Evolutionary conservation across 2,113 vertebrate genomes (phyloP).

Genomic region (Pollimyrus isidori): DNA sequence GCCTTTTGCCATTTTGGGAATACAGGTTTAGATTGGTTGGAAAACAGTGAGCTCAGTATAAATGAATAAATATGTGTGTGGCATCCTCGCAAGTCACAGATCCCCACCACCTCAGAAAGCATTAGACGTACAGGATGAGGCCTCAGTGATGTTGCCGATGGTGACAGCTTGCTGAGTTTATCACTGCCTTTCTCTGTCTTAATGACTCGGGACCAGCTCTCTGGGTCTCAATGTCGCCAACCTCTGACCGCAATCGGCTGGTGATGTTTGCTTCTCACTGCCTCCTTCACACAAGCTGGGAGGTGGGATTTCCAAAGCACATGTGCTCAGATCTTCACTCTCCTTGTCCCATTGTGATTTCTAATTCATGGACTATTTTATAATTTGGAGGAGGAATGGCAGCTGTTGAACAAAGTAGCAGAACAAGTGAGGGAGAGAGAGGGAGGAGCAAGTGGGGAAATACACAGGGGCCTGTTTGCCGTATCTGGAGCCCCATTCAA

Average conservation of each 20-base stretch:
- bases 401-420: neutral
- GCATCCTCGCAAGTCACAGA: neutral
- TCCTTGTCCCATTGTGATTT: neutral
- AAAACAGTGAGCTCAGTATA: neutral
- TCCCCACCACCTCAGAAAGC: neutral
- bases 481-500: neutral
- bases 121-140: neutral
- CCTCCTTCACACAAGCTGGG: neutral
- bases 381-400: neutral
- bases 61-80: neutral
- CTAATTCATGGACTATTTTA: neutral
- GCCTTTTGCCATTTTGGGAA: neutral
- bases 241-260: neutral
- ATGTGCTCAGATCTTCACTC: neutral
- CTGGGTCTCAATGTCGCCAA: neutral
- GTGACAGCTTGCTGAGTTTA: neutral
- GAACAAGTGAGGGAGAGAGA: neutral
- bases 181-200: neutral
- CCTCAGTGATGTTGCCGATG: neutral
- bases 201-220: neutral
- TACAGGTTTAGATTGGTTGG: neutral
- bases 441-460: neutral
- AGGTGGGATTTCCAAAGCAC: neutral
- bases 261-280: neutral
- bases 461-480: neutral